Base-by-base conservation (phyloP, 2,113 vertebrate species). In the Pterocles burchelli region DNA sequence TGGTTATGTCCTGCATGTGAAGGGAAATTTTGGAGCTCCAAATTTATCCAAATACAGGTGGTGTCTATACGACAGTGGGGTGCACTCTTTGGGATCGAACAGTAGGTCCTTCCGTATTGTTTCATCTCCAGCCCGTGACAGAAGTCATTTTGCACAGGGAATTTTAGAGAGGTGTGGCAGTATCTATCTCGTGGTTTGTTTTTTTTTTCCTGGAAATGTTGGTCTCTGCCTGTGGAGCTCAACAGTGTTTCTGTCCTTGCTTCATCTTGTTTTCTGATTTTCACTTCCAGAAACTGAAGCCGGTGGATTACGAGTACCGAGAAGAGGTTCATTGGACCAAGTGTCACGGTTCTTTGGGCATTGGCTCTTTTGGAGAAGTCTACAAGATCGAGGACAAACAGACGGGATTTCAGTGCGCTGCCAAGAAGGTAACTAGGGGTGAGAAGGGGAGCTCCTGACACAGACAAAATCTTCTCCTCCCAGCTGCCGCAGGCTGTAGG, bases 301-400 rank as follows among this genome's bases (percentile, higher is more conserved):
- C 98, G 0, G 98, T 99, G 88, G 99, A 99, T 96, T 99, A 98
- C 3, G 99, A 99, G 84, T 99, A 99, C 97, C 98, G 97, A 90
- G 99, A 99, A 88, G 98, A 98, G 59, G 97, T 98, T 66, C 99
- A 99, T 61, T 99, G 99, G 97, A 97, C 98, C 72, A 96, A 98
- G 15, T 95, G 96, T 31, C 81, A 96, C 5, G 98, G 98, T 24
- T 96, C 96, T 41, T 91, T 99, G 85, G 99, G 99, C 90, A 97
- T 98, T 86, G 99, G 99, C 66, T 98, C 99, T 36, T 99, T 99
- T 19, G 99, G 99, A 28, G 99, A 99, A 76, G 99, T 99, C 7
- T 98, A 99, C 97, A 97, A 98, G 68, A 98, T 99, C 95, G 96
- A 98, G 88, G 99, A 99, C 98, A 98, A 98, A 88, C 98, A 98